These are phyloP conservation scores for Peromyscus polionotus DNA, from an alignment of 2,113 vertebrate genomes.

Conservation along the genomic window DNA sequence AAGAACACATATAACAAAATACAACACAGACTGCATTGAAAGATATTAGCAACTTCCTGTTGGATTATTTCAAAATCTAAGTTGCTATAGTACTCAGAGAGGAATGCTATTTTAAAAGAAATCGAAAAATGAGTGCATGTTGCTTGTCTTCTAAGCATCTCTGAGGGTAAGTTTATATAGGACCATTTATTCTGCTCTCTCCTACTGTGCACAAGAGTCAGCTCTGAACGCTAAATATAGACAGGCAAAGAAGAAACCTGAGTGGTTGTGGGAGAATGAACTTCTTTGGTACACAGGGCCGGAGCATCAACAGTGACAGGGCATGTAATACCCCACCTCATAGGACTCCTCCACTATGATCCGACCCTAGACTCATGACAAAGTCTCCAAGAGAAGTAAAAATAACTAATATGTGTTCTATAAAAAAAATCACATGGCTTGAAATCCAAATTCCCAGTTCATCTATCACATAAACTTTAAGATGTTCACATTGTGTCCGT, in stretches of 20 bases:
- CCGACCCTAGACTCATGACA: not conserved
- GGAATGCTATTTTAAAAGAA: not conserved
- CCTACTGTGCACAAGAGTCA: not conserved
- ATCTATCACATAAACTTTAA: not conserved
- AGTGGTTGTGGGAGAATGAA: not conserved
- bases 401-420: not conserved
- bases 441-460: not conserved
- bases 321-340: not conserved
- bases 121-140: not conserved
- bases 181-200: not conserved
- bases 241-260: not conserved
- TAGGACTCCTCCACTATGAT: not conserved
- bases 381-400: not conserved
- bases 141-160: not conserved
- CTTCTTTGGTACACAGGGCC: not conserved
- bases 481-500: not conserved
- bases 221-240: not conserved
- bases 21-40: not conserved
- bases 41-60: not conserved
- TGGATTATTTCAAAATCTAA: not conserved
- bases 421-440: not conserved
- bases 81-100: not conserved
- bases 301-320: not conserved
- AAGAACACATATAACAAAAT: not conserved
- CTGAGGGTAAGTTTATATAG: not conserved